A percentile compares a stretch with the other conserved stretches of the same genome.
Conservation (phyloP, 2,797 vertebrate genomes). For the Moxostoma hubbsi region DNA sequence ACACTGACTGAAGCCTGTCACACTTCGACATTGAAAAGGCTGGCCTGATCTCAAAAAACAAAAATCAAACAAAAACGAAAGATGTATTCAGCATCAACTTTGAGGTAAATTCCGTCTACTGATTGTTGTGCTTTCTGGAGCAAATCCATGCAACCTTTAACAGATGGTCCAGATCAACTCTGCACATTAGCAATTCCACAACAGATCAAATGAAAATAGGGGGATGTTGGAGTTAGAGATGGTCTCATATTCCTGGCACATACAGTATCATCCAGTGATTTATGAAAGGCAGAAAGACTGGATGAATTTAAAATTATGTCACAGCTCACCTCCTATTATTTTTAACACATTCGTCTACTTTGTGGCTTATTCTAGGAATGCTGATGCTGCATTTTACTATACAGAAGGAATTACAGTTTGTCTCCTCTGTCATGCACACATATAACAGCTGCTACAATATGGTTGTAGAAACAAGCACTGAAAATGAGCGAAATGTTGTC, state of each 20-base stretch:
- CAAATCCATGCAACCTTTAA: slow-evolving; percentile 42
- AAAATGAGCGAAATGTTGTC: slow-evolving; percentile 25
- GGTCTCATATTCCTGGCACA: slow-evolving; percentile 28
- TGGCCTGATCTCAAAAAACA: slow-evolving; percentile 8
- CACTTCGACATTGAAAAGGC: slow-evolving; percentile 10
- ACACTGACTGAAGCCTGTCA: slow-evolving; percentile 34
- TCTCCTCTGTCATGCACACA: slow-evolving; percentile 15
- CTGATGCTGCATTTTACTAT: slow-evolving; percentile 35
- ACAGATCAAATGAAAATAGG: slow-evolving; percentile 43
- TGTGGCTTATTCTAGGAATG: slow-evolving; percentile 38
- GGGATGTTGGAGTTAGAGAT: slow-evolving; percentile 18
- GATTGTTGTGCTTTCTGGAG: slow-evolving; percentile 24
- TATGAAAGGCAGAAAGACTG: slow-evolving; percentile 19
- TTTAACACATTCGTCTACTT: slow-evolving; percentile 19
- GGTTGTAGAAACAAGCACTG: background rate
- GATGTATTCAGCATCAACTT: slow-evolving; percentile 6
- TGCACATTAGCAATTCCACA: background rate
- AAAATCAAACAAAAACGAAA: background rate
- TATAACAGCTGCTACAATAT: slow-evolving; percentile 26
- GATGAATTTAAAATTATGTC: slow-evolving; percentile 27
- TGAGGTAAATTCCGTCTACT: slow-evolving; percentile 27
- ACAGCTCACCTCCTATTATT: slow-evolving; percentile 27
- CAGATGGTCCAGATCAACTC: slow-evolving; percentile 31
- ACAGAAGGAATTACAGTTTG: slow-evolving; percentile 21
- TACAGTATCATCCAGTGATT: slow-evolving; percentile 7